Evolutionary conservation across 2,113 vertebrate species (phyloP).

Genomic region (Agelaius tricolor): DNA sequence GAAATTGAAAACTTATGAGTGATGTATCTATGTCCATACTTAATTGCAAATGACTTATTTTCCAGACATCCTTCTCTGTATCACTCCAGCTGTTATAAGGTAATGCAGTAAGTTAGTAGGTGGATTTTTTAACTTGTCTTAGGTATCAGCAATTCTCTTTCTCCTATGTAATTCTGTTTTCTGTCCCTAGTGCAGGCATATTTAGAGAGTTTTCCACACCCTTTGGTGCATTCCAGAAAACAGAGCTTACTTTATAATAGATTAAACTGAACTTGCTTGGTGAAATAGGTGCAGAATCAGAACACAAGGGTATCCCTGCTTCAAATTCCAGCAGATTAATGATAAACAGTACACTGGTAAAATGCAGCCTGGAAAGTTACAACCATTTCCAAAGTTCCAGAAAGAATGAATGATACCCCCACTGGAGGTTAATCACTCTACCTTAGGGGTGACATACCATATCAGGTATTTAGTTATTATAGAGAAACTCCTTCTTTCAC

Average conservation of each 20-base stretch:
- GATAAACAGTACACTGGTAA: not conserved
- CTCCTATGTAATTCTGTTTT: not conserved
- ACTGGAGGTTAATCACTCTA: not conserved
- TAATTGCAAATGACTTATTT: not conserved
- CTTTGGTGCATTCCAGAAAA: not conserved
- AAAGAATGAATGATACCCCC: not conserved
- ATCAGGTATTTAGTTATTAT: not conserved
- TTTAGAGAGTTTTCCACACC: not conserved
- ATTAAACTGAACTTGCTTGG: not conserved
- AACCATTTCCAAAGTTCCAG: not conserved
- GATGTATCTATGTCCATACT: not conserved
- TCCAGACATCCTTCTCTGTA: not conserved
- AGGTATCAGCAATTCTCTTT: not conserved
- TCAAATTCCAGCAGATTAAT: not conserved
- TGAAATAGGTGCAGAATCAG: slow-evolving; percentile 1
- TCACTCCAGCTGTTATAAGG: not conserved
- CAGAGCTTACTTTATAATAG: not conserved
- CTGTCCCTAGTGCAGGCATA: slow-evolving; percentile 23
- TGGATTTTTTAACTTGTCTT: not conserved
- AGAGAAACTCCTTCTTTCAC: not conserved
- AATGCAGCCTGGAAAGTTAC: slow-evolving; percentile 4
- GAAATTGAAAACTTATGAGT: not conserved
- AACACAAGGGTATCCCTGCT: not conserved
- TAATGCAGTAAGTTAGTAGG: not conserved
- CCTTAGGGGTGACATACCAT: not conserved